Evolutionary conservation across 2,888 invertebrate species (phyloP).

Genomic region (Eudemis profundana): DNA sequence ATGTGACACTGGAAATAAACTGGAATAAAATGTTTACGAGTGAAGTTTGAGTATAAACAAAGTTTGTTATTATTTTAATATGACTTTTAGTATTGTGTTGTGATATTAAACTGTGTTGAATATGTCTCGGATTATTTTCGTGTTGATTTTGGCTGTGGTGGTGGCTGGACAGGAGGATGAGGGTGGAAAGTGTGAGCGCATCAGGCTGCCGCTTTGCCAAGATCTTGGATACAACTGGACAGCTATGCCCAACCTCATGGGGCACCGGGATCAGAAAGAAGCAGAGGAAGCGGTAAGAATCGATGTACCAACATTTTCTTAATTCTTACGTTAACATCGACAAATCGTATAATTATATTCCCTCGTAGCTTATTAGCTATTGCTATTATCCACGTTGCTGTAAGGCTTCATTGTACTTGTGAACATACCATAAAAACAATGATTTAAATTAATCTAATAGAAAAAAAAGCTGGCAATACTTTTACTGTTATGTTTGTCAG

Average conservation of each 20-base stretch:
- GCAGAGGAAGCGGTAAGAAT: conserved; percentile 90
- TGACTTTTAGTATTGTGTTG: conserved; percentile 55
- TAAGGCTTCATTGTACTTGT: neutral
- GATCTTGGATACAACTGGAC: conserved; percentile 95
- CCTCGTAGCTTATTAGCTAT: too few species aligned
- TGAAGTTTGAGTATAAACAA: conserved; percentile 48
- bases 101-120: conserved; percentile 59
- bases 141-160: conserved; percentile 64
- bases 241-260: conserved; percentile 94
- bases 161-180: conserved; percentile 74
- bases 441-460: neutral
- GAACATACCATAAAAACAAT: neutral
- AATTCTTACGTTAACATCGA: too few species aligned
- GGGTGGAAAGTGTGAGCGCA: conserved; percentile 90
- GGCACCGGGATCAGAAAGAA: conserved; percentile 91
- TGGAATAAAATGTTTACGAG: conserved; percentile 71
- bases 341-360: too few species aligned
- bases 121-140: conserved; percentile 77
- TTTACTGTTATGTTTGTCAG: too few species aligned
- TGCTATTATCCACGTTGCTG: too few species aligned
- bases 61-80: conserved; percentile 51
- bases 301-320: neutral
- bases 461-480: neutral
- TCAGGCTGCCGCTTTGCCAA: conserved; percentile 91
- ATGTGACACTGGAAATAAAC: conserved; percentile 53